phyloP scores from a whole-genome alignment of 2,797 vertebrate species.

The Fringilla coelebs region DNA sequence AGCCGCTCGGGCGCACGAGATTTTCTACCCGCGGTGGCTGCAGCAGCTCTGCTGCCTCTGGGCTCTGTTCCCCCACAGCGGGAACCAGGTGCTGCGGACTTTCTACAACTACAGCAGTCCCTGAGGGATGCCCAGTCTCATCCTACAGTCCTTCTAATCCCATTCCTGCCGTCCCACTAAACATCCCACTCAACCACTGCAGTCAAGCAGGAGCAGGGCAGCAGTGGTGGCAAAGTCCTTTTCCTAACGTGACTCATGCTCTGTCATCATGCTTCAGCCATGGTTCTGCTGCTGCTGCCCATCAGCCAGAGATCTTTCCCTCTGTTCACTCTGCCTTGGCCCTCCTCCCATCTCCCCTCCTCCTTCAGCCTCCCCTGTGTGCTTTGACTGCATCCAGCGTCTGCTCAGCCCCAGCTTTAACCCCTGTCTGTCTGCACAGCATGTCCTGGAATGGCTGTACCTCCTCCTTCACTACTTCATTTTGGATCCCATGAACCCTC shows the following conservation, averaged over 20 bases:
- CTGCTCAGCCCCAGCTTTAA: background rate
- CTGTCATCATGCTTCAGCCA: background rate
- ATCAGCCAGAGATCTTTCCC: background rate
- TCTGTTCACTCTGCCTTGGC: background rate
- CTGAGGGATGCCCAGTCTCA: background rate
- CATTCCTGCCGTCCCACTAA: background rate
- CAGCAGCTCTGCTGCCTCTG: constrained; percentile 41
- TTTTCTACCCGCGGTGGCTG: constrained; percentile 82
- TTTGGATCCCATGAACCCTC: background rate
- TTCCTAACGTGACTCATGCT: background rate
- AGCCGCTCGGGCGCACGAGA: constrained; percentile 67
- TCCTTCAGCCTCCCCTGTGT: background rate
- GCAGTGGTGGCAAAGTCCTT: background rate
- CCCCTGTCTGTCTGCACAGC: too few relatives aligned
- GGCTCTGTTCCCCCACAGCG: constrained; percentile 73
- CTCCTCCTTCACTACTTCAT: background rate
- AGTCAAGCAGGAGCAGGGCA: background rate
- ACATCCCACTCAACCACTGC: background rate
- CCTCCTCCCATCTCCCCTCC: background rate
- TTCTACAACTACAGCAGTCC: constrained; percentile 63
- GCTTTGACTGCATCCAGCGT: background rate
- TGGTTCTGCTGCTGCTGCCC: background rate
- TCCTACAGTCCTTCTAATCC: background rate
- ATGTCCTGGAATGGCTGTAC: background rate
- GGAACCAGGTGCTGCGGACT: constrained; percentile 67